phyloP scores from a whole-genome alignment of 2,113 vertebrate genomes.

The Butorides virescens region DNA sequence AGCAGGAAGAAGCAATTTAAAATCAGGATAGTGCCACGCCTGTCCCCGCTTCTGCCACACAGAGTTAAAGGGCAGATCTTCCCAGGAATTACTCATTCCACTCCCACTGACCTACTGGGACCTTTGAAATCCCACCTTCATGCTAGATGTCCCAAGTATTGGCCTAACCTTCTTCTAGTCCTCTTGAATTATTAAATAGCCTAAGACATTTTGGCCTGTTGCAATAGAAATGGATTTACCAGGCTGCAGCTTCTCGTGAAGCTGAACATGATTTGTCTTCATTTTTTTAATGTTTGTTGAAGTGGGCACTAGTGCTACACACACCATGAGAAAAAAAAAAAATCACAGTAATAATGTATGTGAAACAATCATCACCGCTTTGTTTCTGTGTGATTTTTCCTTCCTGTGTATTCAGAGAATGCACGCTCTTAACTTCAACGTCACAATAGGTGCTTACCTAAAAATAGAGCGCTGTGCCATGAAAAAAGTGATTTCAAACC shows the following conservation, averaged over 20 bases:
- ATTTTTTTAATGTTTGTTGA: not conserved
- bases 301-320: not conserved
- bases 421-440: not conserved
- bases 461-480: not conserved
- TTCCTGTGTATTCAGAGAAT: fast-evolving
- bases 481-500: not conserved
- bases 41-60: not conserved
- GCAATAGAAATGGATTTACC: not conserved
- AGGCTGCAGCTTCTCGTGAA: not conserved
- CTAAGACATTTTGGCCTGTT: not conserved
- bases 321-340: not conserved
- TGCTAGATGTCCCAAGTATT: not conserved
- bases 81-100: not conserved
- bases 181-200: not conserved
- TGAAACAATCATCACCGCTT: not conserved
- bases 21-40: not conserved
- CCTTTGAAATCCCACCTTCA: not conserved
- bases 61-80: not conserved
- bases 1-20: not conserved
- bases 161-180: not conserved
- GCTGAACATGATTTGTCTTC: not conserved
- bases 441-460: not conserved
- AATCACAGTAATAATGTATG: not conserved
- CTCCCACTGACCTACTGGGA: not conserved
- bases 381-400: not conserved